Evolutionary conservation across 2,888 invertebrate species (phyloP), one percentile per base, ranked within the genome.

Genomic region (Villa cingulata): DNA sequence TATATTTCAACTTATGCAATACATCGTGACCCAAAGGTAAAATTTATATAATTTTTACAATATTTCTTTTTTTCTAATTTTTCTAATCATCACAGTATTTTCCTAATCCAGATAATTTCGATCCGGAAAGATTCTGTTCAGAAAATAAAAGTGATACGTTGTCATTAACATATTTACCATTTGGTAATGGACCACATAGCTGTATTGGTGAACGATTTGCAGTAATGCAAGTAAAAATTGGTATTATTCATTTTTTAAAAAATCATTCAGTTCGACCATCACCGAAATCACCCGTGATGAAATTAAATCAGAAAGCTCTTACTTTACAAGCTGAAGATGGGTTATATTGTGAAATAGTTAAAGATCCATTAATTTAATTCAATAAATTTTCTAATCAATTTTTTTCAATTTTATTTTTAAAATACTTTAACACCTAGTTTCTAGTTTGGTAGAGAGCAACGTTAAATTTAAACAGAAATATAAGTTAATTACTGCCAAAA

Each of bases 141-240:
- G 58, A 58, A 39, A 67, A 68, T 37, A 63, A 63, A 3, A 55
- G 59, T n/a, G 55, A 57, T 4, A 59, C 65, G 32, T 56, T 51
- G 4, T 63, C 67, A 2, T 67, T 62, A 41, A 62, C 66, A 4
- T 64, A 65, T 48, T 47, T 60, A 20, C 68, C 68, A 1, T 68
- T 67, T 18, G 68, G 68, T 1, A 45, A 51, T 7, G 68, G 68
- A 1, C 64, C 65, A 0, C 65, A 61, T 41, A 64, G 62, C 47
- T 68, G 68, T 48, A 65, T 68, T 48, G 68, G 68, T 17, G 63
- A 59, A 41, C 59, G 68, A 2, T 62, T 68, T 44, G 68, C 64
- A 1, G 42, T 65, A 4, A 52, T 68, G 1, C 65, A 67, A 43
- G 39, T 57, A 1, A 66, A 65, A 41, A 46, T 67, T 2, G 68